Evolutionary conservation across 2,113 vertebrate genomes (phyloP).

Genomic region (Motacilla alba): DNA sequence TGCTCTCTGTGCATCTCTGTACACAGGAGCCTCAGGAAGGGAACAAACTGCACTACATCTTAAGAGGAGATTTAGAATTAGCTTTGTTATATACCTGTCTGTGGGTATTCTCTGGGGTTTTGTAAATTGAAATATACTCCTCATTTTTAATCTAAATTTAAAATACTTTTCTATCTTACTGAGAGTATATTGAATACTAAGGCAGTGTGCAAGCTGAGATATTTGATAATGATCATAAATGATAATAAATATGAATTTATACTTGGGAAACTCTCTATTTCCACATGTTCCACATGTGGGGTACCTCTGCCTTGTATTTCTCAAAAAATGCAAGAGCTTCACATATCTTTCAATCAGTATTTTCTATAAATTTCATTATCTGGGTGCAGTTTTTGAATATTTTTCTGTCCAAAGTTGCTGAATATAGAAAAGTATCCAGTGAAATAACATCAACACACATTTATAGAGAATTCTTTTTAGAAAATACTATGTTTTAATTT

Average conservation of each 20-base stretch:
- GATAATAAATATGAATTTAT: neutral
- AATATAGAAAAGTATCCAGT: neutral
- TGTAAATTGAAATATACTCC: neutral
- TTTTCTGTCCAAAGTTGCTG: neutral
- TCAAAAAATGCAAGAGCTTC: neutral
- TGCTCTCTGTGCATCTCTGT: neutral
- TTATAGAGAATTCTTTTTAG: neutral
- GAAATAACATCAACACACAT: neutral
- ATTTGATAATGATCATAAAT: neutral
- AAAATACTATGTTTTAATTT: neutral
- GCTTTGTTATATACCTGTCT: neutral
- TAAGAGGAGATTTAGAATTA: neutral
- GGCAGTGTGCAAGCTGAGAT: neutral
- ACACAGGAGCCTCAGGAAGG: neutral
- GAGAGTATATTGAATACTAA: neutral
- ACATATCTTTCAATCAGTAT: neutral
- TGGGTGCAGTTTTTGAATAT: fast-evolving
- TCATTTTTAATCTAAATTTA: neutral
- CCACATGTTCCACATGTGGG: neutral
- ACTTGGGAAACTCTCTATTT: neutral
- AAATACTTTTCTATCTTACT: neutral
- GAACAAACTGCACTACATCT: neutral
- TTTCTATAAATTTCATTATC: neutral
- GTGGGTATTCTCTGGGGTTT: neutral
- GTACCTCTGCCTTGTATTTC: neutral